A percentile compares a stretch with the other conserved stretches of the same genome.
phyloP scores from a whole-genome alignment of 2,797 vertebrate genomes.

The Sarcophilus harrisii region DNA sequence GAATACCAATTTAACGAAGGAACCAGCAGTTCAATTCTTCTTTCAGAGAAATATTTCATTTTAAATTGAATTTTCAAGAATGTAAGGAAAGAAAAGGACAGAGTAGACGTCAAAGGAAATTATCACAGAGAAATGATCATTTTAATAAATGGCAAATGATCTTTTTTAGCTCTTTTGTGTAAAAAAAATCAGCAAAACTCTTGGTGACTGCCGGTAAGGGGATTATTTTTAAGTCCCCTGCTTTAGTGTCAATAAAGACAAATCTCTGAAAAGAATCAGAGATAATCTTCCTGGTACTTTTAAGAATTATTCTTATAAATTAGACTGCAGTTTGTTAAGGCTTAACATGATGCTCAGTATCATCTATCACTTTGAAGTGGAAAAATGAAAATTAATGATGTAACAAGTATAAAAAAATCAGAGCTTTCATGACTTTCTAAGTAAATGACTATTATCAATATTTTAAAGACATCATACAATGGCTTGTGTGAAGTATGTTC shows the following conservation, averaged over 20 bases:
- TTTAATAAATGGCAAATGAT: slow-evolving; percentile 26
- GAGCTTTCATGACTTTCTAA: neutral
- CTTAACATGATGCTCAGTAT: slow-evolving; percentile 32
- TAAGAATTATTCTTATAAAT: slow-evolving; percentile 38
- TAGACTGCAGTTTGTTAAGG: slow-evolving; percentile 36
- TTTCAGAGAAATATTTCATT: slow-evolving; percentile 49
- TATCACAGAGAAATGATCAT: neutral
- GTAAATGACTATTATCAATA: slow-evolving; percentile 16
- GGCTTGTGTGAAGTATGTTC: neutral
- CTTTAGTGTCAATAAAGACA: neutral
- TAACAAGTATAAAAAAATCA: slow-evolving; percentile 7
- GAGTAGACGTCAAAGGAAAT: neutral
- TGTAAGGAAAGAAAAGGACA: slow-evolving; percentile 38
- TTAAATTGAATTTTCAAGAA: slow-evolving; percentile 36
- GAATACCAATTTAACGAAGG: slow-evolving; percentile 29
- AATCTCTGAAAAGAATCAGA: slow-evolving; percentile 47
- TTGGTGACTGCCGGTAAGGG: slow-evolving; percentile 20
- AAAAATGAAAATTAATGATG: slow-evolving; percentile 38
- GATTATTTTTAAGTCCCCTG: slow-evolving; percentile 41
- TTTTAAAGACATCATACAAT: slow-evolving; percentile 30
- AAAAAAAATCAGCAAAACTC: slow-evolving; percentile 40
- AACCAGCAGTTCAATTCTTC: slow-evolving; percentile 34
- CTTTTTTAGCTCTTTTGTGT: neutral
- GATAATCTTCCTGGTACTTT: neutral
- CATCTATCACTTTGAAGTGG: neutral